phyloP scores from a whole-genome alignment of 2,888 invertebrate species.

The Pachymerium ferrugineum region DNA sequence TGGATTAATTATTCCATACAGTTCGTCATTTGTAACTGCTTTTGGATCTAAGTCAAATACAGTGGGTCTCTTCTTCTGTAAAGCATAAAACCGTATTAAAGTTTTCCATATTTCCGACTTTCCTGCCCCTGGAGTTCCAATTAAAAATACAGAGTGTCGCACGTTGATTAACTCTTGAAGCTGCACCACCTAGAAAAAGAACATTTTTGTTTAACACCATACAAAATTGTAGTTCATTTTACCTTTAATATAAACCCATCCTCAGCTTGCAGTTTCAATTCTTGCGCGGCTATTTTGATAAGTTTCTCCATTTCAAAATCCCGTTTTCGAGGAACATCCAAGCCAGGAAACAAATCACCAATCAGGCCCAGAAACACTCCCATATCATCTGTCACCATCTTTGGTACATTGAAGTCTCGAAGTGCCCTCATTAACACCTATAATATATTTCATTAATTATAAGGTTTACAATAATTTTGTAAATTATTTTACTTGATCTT shows the following conservation, averaged over 20 bases:
- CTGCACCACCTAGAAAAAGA: too few species aligned
- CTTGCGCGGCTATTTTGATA: constrained; percentile 87
- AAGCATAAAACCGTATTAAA: constrained; percentile 71
- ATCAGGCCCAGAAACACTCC: constrained; percentile 96
- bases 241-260: constrained; percentile 91
- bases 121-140: constrained; percentile 51
- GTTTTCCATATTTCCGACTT: constrained; percentile 73
- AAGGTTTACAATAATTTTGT: too few species aligned
- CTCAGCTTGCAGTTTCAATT: constrained; percentile 84
- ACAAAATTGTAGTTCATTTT: too few species aligned
- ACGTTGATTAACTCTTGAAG: constrained; percentile 91
- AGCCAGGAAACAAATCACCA: constrained; percentile 88
- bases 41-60: constrained; percentile 82
- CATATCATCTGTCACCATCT: constrained; percentile 88
- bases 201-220: too few species aligned
- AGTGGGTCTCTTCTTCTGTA: constrained; percentile 67
- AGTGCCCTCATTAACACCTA: constrained; percentile 79
- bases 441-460: not conserved
- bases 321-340: constrained; percentile 90
- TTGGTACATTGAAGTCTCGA: constrained; percentile 92
- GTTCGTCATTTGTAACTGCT: constrained; percentile 76
- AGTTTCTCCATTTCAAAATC: constrained; percentile 90
- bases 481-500: too few species aligned
- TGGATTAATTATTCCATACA: constrained; percentile 79
- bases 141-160: constrained; percentile 89